A percentile compares a stretch with the other conserved stretches of the same genome.
These are phyloP conservation scores for Agapornis canus DNA, from an alignment of 2,797 vertebrate genomes.

Conservation along the genomic window DNA sequence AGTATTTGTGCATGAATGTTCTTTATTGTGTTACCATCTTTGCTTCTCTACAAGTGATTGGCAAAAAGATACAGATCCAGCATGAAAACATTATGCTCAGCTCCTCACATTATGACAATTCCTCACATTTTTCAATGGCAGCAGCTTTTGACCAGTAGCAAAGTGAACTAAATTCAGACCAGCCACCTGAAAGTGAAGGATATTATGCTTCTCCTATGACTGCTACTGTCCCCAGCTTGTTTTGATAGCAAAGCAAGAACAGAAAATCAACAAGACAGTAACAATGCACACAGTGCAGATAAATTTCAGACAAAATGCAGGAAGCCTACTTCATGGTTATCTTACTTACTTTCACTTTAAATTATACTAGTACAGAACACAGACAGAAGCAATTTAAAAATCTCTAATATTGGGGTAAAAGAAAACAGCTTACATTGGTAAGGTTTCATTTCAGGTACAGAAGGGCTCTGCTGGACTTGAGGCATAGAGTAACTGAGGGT, in stretches of 20 bases:
- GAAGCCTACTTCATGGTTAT: not conserved
- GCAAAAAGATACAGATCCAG: not conserved
- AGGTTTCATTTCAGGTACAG: not conserved
- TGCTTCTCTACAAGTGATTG: not conserved
- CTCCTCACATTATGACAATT: not conserved
- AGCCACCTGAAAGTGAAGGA: not conserved
- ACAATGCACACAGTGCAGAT: not conserved
- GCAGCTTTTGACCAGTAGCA: not conserved
- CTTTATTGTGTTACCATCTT: not conserved
- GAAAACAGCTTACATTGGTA: not conserved
- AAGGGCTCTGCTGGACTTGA: not conserved
- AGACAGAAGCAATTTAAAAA: not conserved
- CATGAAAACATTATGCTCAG: not conserved
- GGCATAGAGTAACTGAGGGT: not conserved
- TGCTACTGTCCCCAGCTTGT: not conserved
- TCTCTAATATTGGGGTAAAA: not conserved
- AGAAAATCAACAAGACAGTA: not conserved
- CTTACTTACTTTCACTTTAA: not conserved
- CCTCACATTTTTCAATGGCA: not conserved
- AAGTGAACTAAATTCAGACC: not conserved
- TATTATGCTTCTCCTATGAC: fast-evolving
- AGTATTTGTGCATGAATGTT: not conserved
- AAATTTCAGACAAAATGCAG: not conserved
- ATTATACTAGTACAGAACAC: not conserved
- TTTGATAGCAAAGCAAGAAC: not conserved